Evolutionary conservation across 2,113 vertebrate species (phyloP), one percentile per base, ranked within the genome.

Genomic region (Gallinago undulata): DNA sequence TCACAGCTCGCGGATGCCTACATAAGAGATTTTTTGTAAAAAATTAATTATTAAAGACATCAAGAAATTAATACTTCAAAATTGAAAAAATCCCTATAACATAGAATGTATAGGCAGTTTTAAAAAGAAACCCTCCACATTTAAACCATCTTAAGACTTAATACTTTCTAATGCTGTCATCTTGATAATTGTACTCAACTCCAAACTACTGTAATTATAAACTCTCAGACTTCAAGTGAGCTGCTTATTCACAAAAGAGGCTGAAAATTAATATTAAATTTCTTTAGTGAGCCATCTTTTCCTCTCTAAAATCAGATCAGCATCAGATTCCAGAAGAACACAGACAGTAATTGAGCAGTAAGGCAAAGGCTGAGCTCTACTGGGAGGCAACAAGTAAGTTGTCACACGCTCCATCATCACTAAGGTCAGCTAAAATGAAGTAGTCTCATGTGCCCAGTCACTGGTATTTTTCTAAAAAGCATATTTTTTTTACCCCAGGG

Each of bases 1-100:
- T 99, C 99, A 89, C 99, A 99, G 96, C 99, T 99, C 24, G 99
- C 97, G 0, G 99, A 99, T 24, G 99, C 99, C 99, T 99, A 80
- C 0, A 47, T 1, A 66, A 93, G 79, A 68, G 70, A 79, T 86
- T 47, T 78, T 78, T 84, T 35, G 84, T 48, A 50, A 90, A 93
- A 84, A 81, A 91, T 28, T 73, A 56, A 80, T 87, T 69, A 90
- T 92, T 85, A 84, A 90, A 70, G 43, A 82, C 84, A 81, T 0
- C 50, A 13, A 27, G 35, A 92, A 90, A 87, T 78, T 23, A 81
- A 87, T 79, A 35, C 37, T 37, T 57, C 31, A 88, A 43, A 75
- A 80, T 5, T 13, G 10, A 47, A 68, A 45, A 76, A 69, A 73
- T 19, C 19, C 23, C 33, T 19, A 13, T 7, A 92, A 55, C 7